Conservation (phyloP, 2,888 invertebrate genomes). For the Volucella zonaria region DNA sequence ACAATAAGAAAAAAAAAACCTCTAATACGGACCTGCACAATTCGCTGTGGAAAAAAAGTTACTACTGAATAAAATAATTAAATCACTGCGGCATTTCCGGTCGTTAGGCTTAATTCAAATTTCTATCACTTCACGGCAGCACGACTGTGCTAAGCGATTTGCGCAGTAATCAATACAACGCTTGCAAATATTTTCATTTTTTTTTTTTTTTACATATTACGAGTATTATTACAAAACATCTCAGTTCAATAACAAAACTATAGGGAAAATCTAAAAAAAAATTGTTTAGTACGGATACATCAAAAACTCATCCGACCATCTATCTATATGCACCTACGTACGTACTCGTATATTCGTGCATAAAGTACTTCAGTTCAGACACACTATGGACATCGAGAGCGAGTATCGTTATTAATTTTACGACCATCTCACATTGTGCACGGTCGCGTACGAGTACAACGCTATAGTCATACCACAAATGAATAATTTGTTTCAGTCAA, state of each 20-base stretch:
- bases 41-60: constrained; percentile 12
- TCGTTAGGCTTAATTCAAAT: constrained; percentile 71
- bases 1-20: constrained; percentile 17
- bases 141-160: constrained; percentile 47
- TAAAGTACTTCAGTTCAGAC: too few relatives aligned
- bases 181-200: constrained; percentile 16
- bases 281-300: background rate
- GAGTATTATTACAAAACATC: background rate
- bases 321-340: constrained; percentile 16
- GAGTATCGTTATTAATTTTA: constrained; percentile 49
- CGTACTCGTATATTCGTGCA: too few relatives aligned
- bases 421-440: constrained; percentile 47
- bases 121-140: constrained; percentile 40
- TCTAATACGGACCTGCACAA: constrained; percentile 14
- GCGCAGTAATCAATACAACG: constrained; percentile 35
- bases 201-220: too few relatives aligned
- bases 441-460: background rate
- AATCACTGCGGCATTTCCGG: constrained; percentile 69
- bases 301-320: constrained; percentile 40
- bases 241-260: constrained; percentile 30
- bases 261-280: background rate
- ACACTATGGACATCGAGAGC: constrained; percentile 10
- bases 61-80: constrained; percentile 53
- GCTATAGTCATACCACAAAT: constrained; percentile 23
- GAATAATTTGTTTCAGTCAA: constrained; percentile 66